phyloP scores from a whole-genome alignment of 1,140 invertebrate species.

The Drosophila novamexicana region DNA sequence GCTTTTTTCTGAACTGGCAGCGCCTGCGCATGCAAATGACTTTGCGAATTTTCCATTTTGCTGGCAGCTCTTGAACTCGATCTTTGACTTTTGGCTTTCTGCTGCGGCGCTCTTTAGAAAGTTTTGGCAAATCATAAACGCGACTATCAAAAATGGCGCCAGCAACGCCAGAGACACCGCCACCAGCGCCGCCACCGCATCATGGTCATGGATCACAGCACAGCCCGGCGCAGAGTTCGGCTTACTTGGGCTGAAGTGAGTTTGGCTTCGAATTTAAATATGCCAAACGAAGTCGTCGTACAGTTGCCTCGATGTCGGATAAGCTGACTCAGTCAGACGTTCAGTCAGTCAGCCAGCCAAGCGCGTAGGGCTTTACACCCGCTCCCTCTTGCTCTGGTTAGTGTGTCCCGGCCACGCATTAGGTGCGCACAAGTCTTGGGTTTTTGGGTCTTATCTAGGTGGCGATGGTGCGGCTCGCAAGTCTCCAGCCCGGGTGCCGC shows the following conservation, averaged over 20 bases:
- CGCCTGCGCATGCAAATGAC: constrained; percentile 34
- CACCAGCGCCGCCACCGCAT: constrained; percentile 20
- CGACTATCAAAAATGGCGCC: constrained; percentile 73
- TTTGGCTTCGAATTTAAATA: constrained; percentile 47
- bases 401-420: constrained; percentile 39
- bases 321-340: constrained; percentile 55
- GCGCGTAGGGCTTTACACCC: constrained; percentile 52
- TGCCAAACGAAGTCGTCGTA: constrained; percentile 48
- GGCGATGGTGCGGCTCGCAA: constrained; percentile 17
- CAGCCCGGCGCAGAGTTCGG: constrained; percentile 19
- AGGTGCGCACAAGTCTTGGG: constrained; percentile 54
- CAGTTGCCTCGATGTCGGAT: constrained; percentile 59
- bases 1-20: constrained; percentile 31
- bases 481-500: constrained; percentile 5
- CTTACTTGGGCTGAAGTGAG: constrained; percentile 17
- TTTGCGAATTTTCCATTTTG: constrained; percentile 33
- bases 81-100: constrained; percentile 49
- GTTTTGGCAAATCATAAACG: constrained; percentile 77
- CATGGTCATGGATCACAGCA: constrained; percentile 75
- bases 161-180: constrained; percentile 7
- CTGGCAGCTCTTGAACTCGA: constrained; percentile 32
- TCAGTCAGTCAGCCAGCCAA: constrained; percentile 69
- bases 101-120: constrained; percentile 54
- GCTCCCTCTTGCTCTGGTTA: background rate
- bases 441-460: constrained; percentile 49